Base-by-base conservation (phyloP, 53 echinoderm and acorn worm species). In the Patiria pectinifera region DNA sequence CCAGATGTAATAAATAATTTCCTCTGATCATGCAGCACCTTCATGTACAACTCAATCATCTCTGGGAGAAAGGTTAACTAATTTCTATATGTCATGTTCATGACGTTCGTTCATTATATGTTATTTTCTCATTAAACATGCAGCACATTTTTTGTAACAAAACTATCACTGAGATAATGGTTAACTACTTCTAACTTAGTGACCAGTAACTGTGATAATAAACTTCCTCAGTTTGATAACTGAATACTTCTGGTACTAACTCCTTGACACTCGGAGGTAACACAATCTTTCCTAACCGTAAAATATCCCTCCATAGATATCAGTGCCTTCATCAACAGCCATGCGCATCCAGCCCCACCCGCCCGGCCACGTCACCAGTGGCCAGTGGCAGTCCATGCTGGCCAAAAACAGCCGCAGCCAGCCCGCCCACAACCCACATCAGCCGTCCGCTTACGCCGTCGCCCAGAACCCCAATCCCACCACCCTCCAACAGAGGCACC, bases 401-500 rank as follows among this genome's bases (percentile, higher is more conserved):
- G 88, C 83, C 18, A 94, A 92, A 85, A 92, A 86, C 83, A 63
- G 92, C 87, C 94, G 94, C 44, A 58, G 78, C 26, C 53, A 75
- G 9, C 83, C 83, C 22, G 24, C 59, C 59, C 84, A 92, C 87
- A 15, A 76, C 43, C 87, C 14, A 66, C 59, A 83, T 59, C 91
- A 69, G 45, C 78, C 21, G 19, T 47, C 69, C 4, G 45, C 78
- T 9, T 77, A 77, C 15, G 69, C 71, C 81, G 16, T 62, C 25
- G 59, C 84, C 48, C 89, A 89, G 48, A 89, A 89, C 77, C 84
- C 83, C 16, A 83, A 85, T 35, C 85, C 85, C 12, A 66, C 82
- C 71, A 86, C 92, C 80, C 92, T 92, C 81, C 48, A 77, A 25
- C 96, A 95, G 71, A 85, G 96, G 25, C 91, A 96, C 82, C 78